Base-by-base conservation (phyloP, 2,797 vertebrate species). In the Carcharodon carcharias region DNA sequence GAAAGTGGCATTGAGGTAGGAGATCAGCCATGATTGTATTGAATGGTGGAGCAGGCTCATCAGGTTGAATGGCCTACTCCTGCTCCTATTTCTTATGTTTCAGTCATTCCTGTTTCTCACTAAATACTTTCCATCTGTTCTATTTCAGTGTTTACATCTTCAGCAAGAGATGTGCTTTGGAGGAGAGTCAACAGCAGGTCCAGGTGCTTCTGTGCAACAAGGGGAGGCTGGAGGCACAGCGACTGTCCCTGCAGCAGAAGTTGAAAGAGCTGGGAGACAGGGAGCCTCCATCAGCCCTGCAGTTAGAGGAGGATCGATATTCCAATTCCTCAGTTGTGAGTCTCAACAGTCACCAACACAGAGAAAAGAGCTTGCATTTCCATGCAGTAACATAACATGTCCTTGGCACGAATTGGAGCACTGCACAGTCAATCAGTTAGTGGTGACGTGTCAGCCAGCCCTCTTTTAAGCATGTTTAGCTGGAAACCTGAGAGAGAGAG, bases 161-260 rank as follows among this genome's bases (percentile, higher is more conserved):
- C 98, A 98, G 98, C 96, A 99, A 98, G 97, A 98, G 97, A 96
- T 99, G 98, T 96, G 98, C 97, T 0, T 97, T 99, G 97, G 99
- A 99, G 69, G 98, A 99, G 97, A 98, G 97, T 0, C 97, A 98
- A 82, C 98, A 99, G 97, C 98, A 98, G 89, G 98, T 98, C 12
- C 98, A 98, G 96, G 97, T 98, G 4, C 98, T 98, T 2, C 97
- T 98, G 97, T 99, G 99, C 5, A 18, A 97, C 8, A 98, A 98
- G 96, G 98, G 98, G 97, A 98, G 98, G 97, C 98, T 99, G 96
- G 98, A 98, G 97, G 98, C 97, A 4, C 99, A 99, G 97, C 98
- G 98, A 96, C 97, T 98, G 92, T 89, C 98, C 96, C 97, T 99
- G 97, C 97, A 97, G 9, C 97, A 97, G 96, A 98, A 98, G 97